Evolutionary conservation across 2,113 vertebrate genomes (phyloP), one percentile per base, ranked within the genome.

Genomic region (Lasiurus borealis): DNA sequence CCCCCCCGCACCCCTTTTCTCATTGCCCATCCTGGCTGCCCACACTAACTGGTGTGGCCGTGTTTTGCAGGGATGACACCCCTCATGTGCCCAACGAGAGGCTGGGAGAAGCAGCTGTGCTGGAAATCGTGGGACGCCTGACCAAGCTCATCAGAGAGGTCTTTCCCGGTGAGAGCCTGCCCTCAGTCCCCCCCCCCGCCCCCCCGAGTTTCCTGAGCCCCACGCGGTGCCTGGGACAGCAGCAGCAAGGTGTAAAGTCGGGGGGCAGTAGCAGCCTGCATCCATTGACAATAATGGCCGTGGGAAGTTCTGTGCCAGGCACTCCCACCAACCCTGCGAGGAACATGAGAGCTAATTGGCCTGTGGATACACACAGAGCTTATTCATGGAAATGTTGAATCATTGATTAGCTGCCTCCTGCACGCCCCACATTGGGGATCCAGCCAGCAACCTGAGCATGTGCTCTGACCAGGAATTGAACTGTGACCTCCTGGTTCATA

Each of bases 1-100:
- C 1, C 36, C 25, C 72, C 3, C 1, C 13, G 7, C 3, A 8
- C 46, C 54, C 31, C 50, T 66, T 85, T 36, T n/a, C 40, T 52
- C 4, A 0, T 6, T 9, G 2, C 34, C 19, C 77, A 52, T 62
- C 69, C 77, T 0, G 4, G 62, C 7, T 80, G 8, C 50, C 40
- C 0, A 1, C 31, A 54, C 44, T 19, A 8, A 75, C 34, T 3
- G 15, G 23, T 34, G 23, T 0, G 1, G 15, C 8, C 78, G 25
- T 96, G 82, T 95, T 93, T 94, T 95, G 81, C 97, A 99, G 99
- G 7, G 99, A 99, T 92, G 99, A 99, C 96, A 99, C 99, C 0
- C 99, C 99, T 23, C 99, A 99, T 0, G 98, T 99, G 48, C 98
- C 99, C 1, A 59, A 99, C 6, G 98, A 99, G 92, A 96, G 98